Conservation (phyloP, 2,113 vertebrate species). For the Labeo catla region DNA sequence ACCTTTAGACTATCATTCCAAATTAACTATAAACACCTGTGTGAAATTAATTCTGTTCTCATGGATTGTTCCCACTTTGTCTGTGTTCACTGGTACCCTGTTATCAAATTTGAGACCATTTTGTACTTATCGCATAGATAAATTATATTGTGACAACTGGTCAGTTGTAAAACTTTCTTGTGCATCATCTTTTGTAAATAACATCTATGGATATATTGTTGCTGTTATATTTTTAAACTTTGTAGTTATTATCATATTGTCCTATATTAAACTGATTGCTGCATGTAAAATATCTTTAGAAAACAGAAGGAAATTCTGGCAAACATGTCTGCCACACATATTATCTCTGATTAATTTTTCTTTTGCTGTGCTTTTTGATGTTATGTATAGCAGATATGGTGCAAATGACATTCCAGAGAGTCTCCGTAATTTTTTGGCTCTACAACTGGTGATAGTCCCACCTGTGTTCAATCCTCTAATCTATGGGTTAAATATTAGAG, state of each 20-base stretch:
- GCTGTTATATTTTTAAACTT: not conserved
- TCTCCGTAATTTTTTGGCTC: constrained; percentile 32
- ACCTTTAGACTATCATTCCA: constrained; percentile 46
- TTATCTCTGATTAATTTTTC: constrained; percentile 43
- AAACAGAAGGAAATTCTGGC: constrained; percentile 53
- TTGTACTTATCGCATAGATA: constrained; percentile 37
- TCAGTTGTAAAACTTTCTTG: constrained; percentile 49
- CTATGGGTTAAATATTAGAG: constrained; percentile 30
- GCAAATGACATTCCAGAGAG: constrained; percentile 17
- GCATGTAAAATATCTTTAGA: constrained; percentile 40
- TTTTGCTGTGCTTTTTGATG: constrained; percentile 44
- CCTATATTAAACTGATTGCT: constrained; percentile 39
- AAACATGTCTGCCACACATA: constrained; percentile 52
- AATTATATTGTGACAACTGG: constrained; percentile 54
- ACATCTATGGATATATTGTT: constrained; percentile 18
- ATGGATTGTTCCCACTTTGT: constrained; percentile 6
- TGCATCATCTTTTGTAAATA: constrained; percentile 13
- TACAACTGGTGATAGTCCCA: constrained; percentile 5
- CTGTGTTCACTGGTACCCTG: not conserved
- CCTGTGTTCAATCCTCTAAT: constrained; percentile 22
- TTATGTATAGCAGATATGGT: constrained; percentile 46
- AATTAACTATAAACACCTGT: not conserved
- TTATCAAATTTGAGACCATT: not conserved
- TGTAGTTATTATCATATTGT: constrained; percentile 33
- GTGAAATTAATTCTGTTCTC: constrained; percentile 38